phyloP scores from a whole-genome alignment of 2,888 invertebrate species.

The Polydesmus complanatus region DNA sequence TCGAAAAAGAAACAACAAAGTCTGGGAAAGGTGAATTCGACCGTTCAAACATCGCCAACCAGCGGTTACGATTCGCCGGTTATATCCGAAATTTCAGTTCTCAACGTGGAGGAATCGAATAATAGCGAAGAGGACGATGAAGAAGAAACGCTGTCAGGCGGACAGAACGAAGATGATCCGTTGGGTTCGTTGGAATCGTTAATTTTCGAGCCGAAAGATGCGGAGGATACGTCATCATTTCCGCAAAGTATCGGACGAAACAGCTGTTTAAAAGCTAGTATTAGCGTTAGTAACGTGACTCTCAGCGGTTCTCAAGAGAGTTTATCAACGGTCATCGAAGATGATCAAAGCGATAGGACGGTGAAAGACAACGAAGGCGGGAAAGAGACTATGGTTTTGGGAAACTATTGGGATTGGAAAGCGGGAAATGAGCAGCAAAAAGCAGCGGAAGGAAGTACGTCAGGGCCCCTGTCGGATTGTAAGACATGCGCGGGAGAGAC shows the following conservation, averaged over 20 bases:
- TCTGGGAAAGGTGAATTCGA: neutral
- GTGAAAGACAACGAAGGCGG: neutral
- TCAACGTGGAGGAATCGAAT: neutral
- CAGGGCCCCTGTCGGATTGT: slow-evolving; percentile 4
- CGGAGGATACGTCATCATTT: neutral
- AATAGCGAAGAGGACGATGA: neutral
- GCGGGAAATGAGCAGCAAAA: neutral
- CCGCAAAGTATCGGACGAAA: slow-evolving; percentile 3
- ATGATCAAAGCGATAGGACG: too few relatives aligned
- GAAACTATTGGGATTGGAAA: slow-evolving; percentile 14
- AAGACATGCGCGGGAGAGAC: slow-evolving; percentile 15
- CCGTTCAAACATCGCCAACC: slow-evolving; percentile 19
- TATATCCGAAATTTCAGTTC: neutral
- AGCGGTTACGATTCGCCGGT: slow-evolving; percentile 13
- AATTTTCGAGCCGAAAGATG: slow-evolving; percentile 25
- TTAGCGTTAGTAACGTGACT: slow-evolving; percentile 3
- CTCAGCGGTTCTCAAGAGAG: neutral
- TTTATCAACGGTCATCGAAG: neutral
- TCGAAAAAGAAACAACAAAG: slow-evolving; percentile 14
- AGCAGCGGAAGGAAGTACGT: neutral
- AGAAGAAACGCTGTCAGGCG: neutral
- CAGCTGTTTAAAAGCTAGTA: slow-evolving; percentile 1
- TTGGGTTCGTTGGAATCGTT: slow-evolving; percentile 19
- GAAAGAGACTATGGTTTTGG: neutral
- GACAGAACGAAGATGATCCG: slow-evolving; percentile 8